Evolutionary conservation across 2,888 invertebrate species (phyloP).

Genomic region (Scotopteryx bipunctaria): DNA sequence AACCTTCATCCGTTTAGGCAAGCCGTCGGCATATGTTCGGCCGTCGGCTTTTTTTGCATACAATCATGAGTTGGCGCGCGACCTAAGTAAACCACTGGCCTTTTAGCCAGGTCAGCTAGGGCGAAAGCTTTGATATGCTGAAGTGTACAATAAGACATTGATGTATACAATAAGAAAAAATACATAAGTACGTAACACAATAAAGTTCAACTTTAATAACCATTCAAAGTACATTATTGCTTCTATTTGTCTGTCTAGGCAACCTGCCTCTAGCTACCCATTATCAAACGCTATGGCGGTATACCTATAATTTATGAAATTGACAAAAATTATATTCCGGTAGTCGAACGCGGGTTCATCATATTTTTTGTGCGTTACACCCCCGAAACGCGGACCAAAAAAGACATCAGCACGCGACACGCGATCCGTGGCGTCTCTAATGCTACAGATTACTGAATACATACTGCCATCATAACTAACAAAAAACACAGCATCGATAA

Average conservation of each 20-base stretch:
- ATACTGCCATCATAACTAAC: constrained; percentile 7
- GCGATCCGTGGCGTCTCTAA: constrained; percentile 65
- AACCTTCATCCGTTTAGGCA: too few species aligned
- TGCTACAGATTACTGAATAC: constrained; percentile 19
- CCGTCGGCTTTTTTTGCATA: not conserved
- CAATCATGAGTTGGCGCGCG: too few species aligned
- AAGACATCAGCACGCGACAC: constrained; percentile 79
- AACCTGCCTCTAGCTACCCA: constrained; percentile 62
- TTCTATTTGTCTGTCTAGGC: constrained; percentile 32
- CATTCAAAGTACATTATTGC: constrained; percentile 9
- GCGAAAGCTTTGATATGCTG: too few species aligned
- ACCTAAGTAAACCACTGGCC: too few species aligned
- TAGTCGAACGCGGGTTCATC: constrained; percentile 77
- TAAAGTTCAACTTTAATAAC: not conserved
- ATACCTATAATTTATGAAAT: constrained; percentile 78
- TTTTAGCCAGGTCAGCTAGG: too few species aligned
- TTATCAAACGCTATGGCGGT: constrained; percentile 69
- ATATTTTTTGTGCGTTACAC: constrained; percentile 73
- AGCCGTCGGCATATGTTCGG: not conserved
- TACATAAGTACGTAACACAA: too few species aligned
- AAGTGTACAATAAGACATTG: too few species aligned
- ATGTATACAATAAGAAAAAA: too few species aligned
- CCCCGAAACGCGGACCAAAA: constrained; percentile 67
- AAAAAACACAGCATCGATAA: constrained; percentile 64
- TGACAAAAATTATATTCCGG: constrained; percentile 82